These are phyloP conservation scores for Heliangelus exortis DNA, from an alignment of 2,797 vertebrate species.

Conservation along the genomic window DNA sequence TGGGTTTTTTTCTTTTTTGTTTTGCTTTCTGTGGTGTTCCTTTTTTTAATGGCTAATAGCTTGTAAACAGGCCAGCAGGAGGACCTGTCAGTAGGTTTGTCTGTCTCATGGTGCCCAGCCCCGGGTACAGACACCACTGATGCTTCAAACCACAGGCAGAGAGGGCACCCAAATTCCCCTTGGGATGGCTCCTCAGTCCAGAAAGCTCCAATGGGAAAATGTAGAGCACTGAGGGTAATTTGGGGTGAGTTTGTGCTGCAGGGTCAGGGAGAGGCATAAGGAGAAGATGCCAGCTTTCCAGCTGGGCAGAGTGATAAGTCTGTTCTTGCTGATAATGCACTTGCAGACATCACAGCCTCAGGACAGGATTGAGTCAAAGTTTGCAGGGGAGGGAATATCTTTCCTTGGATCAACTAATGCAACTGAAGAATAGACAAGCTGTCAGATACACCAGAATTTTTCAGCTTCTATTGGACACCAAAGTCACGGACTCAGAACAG, in stretches of 20 bases:
- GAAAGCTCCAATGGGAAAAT: rapidly evolving
- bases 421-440: background rate
- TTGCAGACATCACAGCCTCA: background rate
- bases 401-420: background rate
- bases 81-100: background rate
- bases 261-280: rapidly evolving
- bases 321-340: background rate
- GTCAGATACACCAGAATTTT: background rate
- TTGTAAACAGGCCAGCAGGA: background rate
- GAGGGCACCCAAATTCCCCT: rapidly evolving
- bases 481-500: rapidly evolving
- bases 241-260: rapidly evolving
- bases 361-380: background rate
- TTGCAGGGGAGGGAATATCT: background rate
- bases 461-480: background rate
- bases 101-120: background rate
- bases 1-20: rapidly evolving
- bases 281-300: rapidly evolving
- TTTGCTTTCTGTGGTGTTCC: background rate
- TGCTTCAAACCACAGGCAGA: rapidly evolving
- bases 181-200: no score
- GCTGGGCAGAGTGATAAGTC: background rate
- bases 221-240: rapidly evolving
- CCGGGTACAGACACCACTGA: rapidly evolving
- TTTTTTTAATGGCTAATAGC: background rate